Conservation (phyloP, 2,888 invertebrate genomes). For the Onchidella celtica region DNA sequence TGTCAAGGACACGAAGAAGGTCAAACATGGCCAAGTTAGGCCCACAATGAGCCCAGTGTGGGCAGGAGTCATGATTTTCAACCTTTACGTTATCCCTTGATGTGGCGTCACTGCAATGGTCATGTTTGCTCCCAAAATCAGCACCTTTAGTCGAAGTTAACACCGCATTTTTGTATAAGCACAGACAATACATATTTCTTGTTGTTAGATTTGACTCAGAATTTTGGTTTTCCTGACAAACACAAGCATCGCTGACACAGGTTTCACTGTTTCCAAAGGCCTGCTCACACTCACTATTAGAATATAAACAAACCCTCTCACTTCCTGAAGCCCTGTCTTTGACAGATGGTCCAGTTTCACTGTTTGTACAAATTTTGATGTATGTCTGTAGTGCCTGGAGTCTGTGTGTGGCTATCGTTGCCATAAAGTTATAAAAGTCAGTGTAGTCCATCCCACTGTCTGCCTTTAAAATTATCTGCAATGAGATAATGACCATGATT, state of each 20-base stretch:
- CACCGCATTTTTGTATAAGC: not conserved
- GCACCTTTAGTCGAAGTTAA: not conserved
- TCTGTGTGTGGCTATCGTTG: conserved; percentile 64
- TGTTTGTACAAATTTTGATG: not conserved
- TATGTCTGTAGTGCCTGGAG: conserved; percentile 33
- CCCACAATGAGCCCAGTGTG: conserved; percentile 47
- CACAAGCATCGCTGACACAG: not conserved
- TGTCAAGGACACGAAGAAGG: conserved; percentile 14
- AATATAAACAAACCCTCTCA: too few relatives aligned
- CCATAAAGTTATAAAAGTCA: conserved; percentile 72
- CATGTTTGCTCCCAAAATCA: not conserved
- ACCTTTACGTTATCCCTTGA: not conserved
- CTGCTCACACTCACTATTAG: not conserved
- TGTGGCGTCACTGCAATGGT: not conserved
- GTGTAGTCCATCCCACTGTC: conserved; percentile 73
- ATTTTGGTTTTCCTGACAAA: not conserved
- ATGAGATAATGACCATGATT: not conserved
- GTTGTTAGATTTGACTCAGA: not conserved
- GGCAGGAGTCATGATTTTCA: conserved; percentile 11
- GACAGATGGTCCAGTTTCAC: not conserved
- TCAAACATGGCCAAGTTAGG: conserved; percentile 45
- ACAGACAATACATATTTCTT: not conserved
- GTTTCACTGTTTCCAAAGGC: too few relatives aligned
- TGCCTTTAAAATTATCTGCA: conserved; percentile 75
- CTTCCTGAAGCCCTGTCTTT: not conserved